Evolutionary conservation across 1,140 invertebrate genomes (phyloP).

Genomic region (Andricus grossulariae): DNA sequence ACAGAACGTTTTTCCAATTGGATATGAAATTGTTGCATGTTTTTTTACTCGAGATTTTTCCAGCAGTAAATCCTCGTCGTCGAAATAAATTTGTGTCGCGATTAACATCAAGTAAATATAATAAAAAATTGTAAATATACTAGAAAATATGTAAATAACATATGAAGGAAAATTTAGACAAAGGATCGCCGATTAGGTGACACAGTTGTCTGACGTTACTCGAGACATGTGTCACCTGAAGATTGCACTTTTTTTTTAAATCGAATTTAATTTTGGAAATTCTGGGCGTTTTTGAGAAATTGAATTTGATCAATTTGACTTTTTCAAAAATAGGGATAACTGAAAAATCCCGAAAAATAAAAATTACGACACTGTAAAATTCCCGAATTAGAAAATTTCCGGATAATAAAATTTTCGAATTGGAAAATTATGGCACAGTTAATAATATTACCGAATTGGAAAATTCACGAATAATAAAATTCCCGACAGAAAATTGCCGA

Average conservation of each 20-base stretch:
- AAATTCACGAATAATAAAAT: too few relatives aligned
- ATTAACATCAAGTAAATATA: constrained; percentile 16
- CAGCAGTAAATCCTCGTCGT: background rate
- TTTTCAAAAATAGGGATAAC: too few relatives aligned
- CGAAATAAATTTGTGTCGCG: background rate
- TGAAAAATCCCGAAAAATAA: too few relatives aligned
- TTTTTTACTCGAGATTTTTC: background rate
- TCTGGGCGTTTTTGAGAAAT: too few relatives aligned
- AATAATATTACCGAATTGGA: too few relatives aligned
- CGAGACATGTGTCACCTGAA: constrained; percentile 27
- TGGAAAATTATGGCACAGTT: too few relatives aligned
- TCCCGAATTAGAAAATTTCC: too few relatives aligned
- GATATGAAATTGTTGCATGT: constrained; percentile 11
- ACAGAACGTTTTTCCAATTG: constrained; percentile 4
- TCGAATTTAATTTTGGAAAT: too few relatives aligned
- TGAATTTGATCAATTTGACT: too few relatives aligned
- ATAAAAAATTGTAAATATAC: constrained; percentile 38
- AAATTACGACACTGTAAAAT: too few relatives aligned
- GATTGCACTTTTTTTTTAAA: background rate
- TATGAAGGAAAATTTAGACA: constrained; percentile 67
- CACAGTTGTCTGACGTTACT: constrained; percentile 54
- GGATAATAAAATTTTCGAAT: too few relatives aligned
- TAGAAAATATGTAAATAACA: constrained; percentile 58
- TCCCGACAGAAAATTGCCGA: too few relatives aligned
- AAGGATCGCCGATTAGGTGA: constrained; percentile 54